phyloP scores from a whole-genome alignment of 2,113 vertebrate genomes.

The Phalacrocorax aristotelis region DNA sequence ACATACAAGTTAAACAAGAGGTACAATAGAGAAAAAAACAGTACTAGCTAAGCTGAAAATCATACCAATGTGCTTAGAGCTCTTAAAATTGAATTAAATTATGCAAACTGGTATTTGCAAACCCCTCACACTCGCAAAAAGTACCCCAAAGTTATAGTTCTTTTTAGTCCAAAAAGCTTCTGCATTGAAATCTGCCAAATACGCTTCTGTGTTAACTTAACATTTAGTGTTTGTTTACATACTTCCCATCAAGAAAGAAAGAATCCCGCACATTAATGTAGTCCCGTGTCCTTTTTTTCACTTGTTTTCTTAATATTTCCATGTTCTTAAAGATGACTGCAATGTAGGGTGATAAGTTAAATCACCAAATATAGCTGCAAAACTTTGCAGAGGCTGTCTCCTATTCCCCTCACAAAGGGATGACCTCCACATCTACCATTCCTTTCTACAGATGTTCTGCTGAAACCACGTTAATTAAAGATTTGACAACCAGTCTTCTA shows the following conservation, averaged over 20 bases:
- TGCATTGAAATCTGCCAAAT: neutral
- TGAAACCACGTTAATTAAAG: neutral
- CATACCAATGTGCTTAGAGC: neutral
- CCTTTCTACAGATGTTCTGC: neutral
- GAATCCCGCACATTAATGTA: neutral
- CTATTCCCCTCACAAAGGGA: neutral
- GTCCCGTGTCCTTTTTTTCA: neutral
- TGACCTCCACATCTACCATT: neutral
- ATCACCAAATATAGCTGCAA: neutral
- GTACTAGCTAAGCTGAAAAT: neutral
- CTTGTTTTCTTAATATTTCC: neutral
- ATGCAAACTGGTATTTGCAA: neutral
- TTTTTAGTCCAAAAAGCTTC: neutral
- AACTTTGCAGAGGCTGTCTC: neutral
- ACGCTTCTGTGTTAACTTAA: neutral
- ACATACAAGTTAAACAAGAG: neutral
- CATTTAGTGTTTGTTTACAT: neutral
- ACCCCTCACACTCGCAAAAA: neutral
- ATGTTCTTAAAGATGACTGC: neutral
- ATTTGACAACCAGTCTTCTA: neutral
- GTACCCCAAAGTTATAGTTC: rapidly evolving
- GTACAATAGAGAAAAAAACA: neutral
- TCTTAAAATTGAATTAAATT: neutral
- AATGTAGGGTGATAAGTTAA: neutral
- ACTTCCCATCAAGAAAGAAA: neutral